Conservation (phyloP, 2,797 vertebrate genomes). For the Loriculus beryllinus region DNA sequence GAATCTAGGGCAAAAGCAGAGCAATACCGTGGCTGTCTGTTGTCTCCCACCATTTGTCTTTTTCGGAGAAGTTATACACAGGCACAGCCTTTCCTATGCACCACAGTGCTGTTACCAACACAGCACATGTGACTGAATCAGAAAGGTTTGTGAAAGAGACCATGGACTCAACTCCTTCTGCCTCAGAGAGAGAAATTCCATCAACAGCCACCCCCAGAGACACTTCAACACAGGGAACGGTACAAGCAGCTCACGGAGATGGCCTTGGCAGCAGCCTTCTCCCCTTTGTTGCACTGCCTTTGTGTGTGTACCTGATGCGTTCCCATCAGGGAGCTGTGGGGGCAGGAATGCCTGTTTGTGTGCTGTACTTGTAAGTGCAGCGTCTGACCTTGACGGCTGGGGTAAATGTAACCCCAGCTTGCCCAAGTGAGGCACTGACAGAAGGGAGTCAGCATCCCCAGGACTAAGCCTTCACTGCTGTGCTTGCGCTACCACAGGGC, state of each 20-base stretch:
- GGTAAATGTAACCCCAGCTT: not conserved
- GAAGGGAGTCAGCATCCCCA: not conserved
- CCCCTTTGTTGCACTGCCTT: not conserved
- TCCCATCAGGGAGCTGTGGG: not conserved
- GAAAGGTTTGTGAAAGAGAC: not conserved
- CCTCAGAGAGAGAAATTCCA: not conserved
- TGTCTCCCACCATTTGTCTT: not conserved
- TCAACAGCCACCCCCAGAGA: not conserved
- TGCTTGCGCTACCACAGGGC: fast-evolving
- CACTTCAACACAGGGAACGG: not conserved
- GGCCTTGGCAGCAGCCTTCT: not conserved
- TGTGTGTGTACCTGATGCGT: not conserved
- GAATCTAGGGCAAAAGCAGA: not conserved
- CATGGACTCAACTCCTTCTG: not conserved
- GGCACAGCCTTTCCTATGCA: not conserved
- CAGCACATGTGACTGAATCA: not conserved
- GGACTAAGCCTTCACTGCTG: not conserved
- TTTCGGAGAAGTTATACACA: not conserved
- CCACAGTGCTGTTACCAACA: not conserved
- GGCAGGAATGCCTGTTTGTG: not conserved
- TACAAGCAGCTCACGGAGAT: not conserved
- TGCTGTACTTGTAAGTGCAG: not conserved
- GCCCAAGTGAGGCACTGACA: not conserved
- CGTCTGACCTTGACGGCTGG: not conserved
- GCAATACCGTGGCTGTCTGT: not conserved